A percentile compares a stretch with the other conserved stretches of the same genome.
phyloP scores from a whole-genome alignment of 2,888 invertebrate species.

The Thereva unica region DNA sequence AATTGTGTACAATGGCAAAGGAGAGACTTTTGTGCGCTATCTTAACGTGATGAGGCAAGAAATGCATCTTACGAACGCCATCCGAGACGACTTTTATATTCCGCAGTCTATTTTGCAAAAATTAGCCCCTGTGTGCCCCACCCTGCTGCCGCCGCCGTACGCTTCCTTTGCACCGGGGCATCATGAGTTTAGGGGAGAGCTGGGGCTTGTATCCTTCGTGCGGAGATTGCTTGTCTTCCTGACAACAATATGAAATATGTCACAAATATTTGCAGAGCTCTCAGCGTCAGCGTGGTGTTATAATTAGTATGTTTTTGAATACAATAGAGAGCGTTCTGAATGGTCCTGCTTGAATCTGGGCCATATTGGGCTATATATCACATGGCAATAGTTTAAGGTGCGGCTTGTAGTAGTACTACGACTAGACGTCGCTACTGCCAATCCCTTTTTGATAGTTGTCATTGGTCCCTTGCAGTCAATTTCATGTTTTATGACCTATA shows the following conservation, averaged over 20 bases:
- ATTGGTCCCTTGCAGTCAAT: too few species aligned
- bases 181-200: too few species aligned
- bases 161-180: background rate
- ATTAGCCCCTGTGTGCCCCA: background rate
- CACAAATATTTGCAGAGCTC: slow-evolving; percentile 5
- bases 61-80: slow-evolving; percentile 1
- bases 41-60: slow-evolving; percentile 19
- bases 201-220: background rate
- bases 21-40: slow-evolving; percentile 2
- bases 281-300: background rate
- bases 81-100: too few species aligned
- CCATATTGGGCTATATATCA: too few species aligned
- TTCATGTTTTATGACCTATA: too few species aligned
- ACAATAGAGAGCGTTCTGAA: too few species aligned
- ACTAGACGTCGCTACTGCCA: too few species aligned
- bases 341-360: too few species aligned
- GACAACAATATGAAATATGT: background rate
- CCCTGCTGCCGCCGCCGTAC: background rate
- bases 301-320: background rate
- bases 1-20: slow-evolving; percentile 21
- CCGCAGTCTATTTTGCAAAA: background rate
- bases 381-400: too few species aligned
- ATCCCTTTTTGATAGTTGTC: too few species aligned
- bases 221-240: background rate
- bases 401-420: too few species aligned